Percentiles rank a stretch among this genome's conserved stretches.
Evolutionary conservation across 2,888 invertebrate genomes (phyloP).

Genomic region (Pherbina coryleti): DNA sequence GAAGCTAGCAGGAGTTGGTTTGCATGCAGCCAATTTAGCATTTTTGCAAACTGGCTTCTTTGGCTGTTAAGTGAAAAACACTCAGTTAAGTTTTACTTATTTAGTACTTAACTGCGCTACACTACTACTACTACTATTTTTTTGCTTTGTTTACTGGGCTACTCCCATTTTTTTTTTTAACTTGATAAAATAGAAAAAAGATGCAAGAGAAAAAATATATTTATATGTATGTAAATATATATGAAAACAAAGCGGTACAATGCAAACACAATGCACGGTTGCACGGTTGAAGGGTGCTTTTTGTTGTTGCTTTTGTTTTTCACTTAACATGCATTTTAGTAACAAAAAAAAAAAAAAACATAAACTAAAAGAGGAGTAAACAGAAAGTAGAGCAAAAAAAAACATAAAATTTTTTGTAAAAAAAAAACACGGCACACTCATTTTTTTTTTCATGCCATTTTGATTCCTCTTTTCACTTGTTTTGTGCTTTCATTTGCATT

Average conservation of each 20-base stretch:
- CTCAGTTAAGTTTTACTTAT: slow-evolving; percentile 37
- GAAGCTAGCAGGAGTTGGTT: not conserved
- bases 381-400: slow-evolving; percentile 21
- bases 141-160: slow-evolving; percentile 22
- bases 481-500: slow-evolving; percentile 45
- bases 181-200: not conserved
- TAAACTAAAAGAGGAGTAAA: slow-evolving; percentile 11
- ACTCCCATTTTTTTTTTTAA: slow-evolving; percentile 12
- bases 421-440: not conserved
- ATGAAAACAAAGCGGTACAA: slow-evolving; percentile 25
- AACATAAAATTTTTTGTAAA: not conserved
- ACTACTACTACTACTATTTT: slow-evolving; percentile 18
- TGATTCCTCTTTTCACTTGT: slow-evolving; percentile 29
- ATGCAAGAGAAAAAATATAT: not conserved
- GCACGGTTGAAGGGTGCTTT: slow-evolving; percentile 5
- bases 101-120: slow-evolving; percentile 32
- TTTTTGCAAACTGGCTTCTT: slow-evolving; percentile 17
- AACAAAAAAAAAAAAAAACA: slow-evolving; percentile 16
- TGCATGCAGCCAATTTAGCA: not conserved
- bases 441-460: slow-evolving; percentile 37
- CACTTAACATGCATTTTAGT: slow-evolving; percentile 37
- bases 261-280: slow-evolving; percentile 32
- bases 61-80: slow-evolving; percentile 33
- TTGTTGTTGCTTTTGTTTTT: slow-evolving; percentile 19
- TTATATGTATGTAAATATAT: not conserved